These are phyloP conservation scores for Nematolebias whitei DNA, from an alignment of 2,113 vertebrate species.

Conservation along the genomic window DNA sequence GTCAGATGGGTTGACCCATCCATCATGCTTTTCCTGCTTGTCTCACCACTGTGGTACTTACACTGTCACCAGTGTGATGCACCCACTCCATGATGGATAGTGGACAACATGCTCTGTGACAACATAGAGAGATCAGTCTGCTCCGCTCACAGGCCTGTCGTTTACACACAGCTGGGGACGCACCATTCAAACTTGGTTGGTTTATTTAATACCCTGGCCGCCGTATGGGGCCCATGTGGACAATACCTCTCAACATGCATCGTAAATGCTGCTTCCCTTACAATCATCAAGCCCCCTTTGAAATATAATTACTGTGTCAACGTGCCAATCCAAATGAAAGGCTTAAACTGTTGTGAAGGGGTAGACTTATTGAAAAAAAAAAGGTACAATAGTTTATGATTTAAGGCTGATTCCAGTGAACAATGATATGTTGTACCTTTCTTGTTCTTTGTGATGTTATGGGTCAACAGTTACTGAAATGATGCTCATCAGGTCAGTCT, in stretches of 20 bases:
- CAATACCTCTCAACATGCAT: slow-evolving; percentile 40
- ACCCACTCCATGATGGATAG: slow-evolving; percentile 69
- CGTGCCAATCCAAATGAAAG: slow-evolving; percentile 41
- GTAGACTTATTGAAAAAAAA: slow-evolving; percentile 16
- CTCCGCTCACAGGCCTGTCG: slow-evolving; percentile 44
- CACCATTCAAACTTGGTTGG: slow-evolving; percentile 32
- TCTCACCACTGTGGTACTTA: slow-evolving; percentile 64
- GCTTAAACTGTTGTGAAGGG: slow-evolving; percentile 7
- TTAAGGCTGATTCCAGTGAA: slow-evolving; percentile 38
- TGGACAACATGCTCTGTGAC: slow-evolving; percentile 61
- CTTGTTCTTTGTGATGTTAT: slow-evolving; percentile 51
- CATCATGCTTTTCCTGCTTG: slow-evolving; percentile 64
- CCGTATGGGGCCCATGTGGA: slow-evolving; percentile 46
- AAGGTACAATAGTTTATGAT: slow-evolving; percentile 27
- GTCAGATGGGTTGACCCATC: slow-evolving; percentile 59
- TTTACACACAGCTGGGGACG: slow-evolving; percentile 46
- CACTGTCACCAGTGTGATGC: slow-evolving; percentile 62
- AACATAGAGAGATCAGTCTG: slow-evolving; percentile 72
- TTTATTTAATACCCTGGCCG: slow-evolving; percentile 54
- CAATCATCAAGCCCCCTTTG: slow-evolving; percentile 56
- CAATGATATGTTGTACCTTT: slow-evolving; percentile 60
- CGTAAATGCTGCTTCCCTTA: slow-evolving; percentile 50
- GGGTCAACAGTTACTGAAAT: slow-evolving; percentile 59
- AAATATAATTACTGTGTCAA: slow-evolving; percentile 41
- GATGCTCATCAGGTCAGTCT: slow-evolving; percentile 49